Base-by-base conservation (phyloP, 2,113 vertebrate species). In the Sylvietta virens region DNA sequence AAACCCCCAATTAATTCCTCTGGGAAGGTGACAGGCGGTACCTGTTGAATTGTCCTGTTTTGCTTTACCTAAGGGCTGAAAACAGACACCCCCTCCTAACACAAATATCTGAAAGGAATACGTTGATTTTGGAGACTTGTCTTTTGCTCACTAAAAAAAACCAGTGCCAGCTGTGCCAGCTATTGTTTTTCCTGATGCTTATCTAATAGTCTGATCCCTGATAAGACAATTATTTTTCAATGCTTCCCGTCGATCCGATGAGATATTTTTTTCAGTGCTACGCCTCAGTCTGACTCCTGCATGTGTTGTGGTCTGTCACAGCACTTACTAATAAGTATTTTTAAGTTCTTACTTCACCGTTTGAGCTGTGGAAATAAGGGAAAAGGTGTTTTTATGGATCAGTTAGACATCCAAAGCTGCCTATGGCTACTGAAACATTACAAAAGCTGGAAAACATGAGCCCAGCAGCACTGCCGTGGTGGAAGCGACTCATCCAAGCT, bases 371-470 rank as follows among this genome's bases (percentile, higher is more conserved):
- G 19, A 61, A n/a, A 76, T 50, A 70, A 66, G 15, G 18, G 9
- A 6, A 60, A 48, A 72, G 24, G 8, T 9, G 3, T 66, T 86
- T 86, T 53, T 33, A 6, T n/a, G 40, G 35, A 9, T 56, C 1
- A 5, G 7, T 60, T 2, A 1, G 33, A 7, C 2, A 8, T 18
- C n/a, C 0, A 0, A 24, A 84, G 53, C 61, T 76, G 77, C 48
- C 45, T 19, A 0, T 4, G 16, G n/a, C 66, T 66, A 23, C 51
- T 40, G 66, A 50, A 78, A 62, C 7, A 0, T 64, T 42, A 4
- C 31, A 65, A 47, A 56, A 1, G 1, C 83, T 88, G 71, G 33
- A 44, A 37, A 56, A 31, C 48, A n/a, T 1, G 28, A 57, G 17
- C 57, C 40, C 0, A 0, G 45, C 67, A 23, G 80, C 4, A 1